These are phyloP conservation scores for Rhodinocichla rosea DNA, from an alignment of 2,113 vertebrate genomes.

Conservation along the genomic window DNA sequence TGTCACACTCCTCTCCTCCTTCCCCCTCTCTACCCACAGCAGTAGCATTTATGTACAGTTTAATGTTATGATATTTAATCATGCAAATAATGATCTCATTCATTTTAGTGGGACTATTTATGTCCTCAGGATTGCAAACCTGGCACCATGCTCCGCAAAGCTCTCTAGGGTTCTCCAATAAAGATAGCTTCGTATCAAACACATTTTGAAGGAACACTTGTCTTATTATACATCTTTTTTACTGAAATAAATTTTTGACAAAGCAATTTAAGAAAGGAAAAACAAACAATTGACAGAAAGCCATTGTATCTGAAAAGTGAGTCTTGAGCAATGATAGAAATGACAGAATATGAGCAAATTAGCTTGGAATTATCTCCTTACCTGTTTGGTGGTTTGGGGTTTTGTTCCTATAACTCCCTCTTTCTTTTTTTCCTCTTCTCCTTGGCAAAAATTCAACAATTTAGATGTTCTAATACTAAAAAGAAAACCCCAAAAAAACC, in stretches of 20 bases:
- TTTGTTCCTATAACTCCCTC: not conserved
- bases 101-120: constrained; percentile 16
- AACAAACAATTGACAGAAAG: not conserved
- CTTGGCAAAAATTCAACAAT: not conserved
- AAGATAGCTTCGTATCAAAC: not conserved
- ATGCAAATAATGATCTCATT: constrained; percentile 51
- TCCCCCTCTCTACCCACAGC: constrained; percentile 51
- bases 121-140: not conserved
- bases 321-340: not conserved
- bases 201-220: not conserved
- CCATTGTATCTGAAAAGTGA: not conserved
- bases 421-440: not conserved
- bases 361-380: not conserved
- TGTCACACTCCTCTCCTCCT: constrained; percentile 22
- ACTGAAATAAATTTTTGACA: not conserved
- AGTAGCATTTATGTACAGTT: constrained; percentile 22
- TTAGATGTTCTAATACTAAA: not conserved
- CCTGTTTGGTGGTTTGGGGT: not conserved
- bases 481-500: too few species aligned
- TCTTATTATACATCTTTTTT: not conserved
- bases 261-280: not conserved
- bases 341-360: not conserved
- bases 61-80: constrained; percentile 53
- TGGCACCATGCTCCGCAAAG: not conserved
- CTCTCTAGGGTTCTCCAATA: not conserved